These are phyloP conservation scores for Coregonus sp. DNA, from an alignment of 2,797 vertebrate genomes.

Conservation along the genomic window DNA sequence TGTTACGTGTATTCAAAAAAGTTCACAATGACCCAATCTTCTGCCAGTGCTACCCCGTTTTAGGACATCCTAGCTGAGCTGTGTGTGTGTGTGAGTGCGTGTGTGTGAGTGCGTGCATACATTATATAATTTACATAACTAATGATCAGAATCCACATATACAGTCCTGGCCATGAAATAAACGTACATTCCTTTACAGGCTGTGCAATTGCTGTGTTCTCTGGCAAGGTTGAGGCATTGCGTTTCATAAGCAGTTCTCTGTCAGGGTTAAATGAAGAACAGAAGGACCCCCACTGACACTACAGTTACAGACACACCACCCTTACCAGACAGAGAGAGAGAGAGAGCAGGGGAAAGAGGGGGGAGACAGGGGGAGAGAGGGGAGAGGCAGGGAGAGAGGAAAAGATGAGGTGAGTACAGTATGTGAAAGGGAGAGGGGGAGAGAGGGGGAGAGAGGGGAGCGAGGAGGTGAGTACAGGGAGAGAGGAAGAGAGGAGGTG, in stretches of 20 bases:
- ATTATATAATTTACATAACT: background rate
- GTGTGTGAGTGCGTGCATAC: background rate
- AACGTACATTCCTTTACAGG: background rate
- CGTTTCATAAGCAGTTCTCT: conserved; percentile 8
- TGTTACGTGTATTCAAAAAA: conserved; percentile 15
- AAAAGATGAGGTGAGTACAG: too few relatives aligned
- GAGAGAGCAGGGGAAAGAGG: background rate
- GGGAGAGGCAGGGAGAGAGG: too few relatives aligned
- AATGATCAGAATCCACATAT: background rate
- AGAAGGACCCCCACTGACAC: conserved; percentile 45
- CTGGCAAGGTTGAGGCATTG: too few relatives aligned
- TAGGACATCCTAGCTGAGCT: conserved; percentile 10
- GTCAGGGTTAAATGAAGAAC: conserved; percentile 49
- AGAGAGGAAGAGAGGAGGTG: background rate
- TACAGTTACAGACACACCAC: too few relatives aligned
- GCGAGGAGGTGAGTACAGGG: background rate
- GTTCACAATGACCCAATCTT: conserved; percentile 47
- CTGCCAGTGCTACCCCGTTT: background rate
- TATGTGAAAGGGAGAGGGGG: background rate
- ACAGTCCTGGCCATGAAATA: background rate
- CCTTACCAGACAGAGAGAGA: background rate
- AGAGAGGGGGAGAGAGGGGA: background rate
- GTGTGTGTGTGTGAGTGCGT: background rate
- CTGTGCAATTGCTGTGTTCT: too few relatives aligned
- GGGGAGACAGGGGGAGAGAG: too few relatives aligned